Percentiles rank a stretch among this genome's conserved stretches.
These are phyloP conservation scores for Odontomachus brunneus DNA, from an alignment of 1,140 invertebrate species.

Conservation along the genomic window DNA sequence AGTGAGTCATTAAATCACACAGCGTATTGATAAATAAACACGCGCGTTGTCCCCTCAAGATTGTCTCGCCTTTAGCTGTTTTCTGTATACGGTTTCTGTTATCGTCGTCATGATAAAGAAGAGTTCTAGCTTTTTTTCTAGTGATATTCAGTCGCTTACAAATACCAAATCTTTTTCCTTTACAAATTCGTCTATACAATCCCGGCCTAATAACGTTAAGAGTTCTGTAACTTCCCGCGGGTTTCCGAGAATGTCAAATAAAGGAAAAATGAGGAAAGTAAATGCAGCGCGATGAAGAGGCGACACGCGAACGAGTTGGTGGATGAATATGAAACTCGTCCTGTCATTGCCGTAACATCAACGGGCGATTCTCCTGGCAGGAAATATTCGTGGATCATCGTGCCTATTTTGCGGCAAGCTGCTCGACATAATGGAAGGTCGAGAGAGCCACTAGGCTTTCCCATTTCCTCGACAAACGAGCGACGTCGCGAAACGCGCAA, in stretches of 20 bases:
- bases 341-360: constrained; percentile 16
- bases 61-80: too few relatives aligned
- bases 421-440: constrained; percentile 63
- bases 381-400: constrained; percentile 65
- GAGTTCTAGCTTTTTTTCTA: too few relatives aligned
- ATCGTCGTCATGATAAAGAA: too few relatives aligned
- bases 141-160: too few relatives aligned
- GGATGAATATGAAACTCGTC: constrained; percentile 15
- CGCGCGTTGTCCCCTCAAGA: too few relatives aligned
- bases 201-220: background rate
- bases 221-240: background rate
- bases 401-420: constrained; percentile 44
- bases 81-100: too few relatives aligned
- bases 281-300: background rate
- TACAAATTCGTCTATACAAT: too few relatives aligned
- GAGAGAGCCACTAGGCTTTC: constrained; percentile 74
- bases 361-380: constrained; percentile 49
- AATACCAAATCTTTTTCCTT: too few relatives aligned
- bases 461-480: constrained; percentile 75
- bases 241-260: background rate
- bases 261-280: constrained; percentile 1
- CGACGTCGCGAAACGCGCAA: constrained; percentile 43
- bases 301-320: background rate
- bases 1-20: too few relatives aligned
- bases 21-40: too few relatives aligned